Evolutionary conservation across 2,113 vertebrate species (phyloP).

Genomic region (Pachyramphus minor): DNA sequence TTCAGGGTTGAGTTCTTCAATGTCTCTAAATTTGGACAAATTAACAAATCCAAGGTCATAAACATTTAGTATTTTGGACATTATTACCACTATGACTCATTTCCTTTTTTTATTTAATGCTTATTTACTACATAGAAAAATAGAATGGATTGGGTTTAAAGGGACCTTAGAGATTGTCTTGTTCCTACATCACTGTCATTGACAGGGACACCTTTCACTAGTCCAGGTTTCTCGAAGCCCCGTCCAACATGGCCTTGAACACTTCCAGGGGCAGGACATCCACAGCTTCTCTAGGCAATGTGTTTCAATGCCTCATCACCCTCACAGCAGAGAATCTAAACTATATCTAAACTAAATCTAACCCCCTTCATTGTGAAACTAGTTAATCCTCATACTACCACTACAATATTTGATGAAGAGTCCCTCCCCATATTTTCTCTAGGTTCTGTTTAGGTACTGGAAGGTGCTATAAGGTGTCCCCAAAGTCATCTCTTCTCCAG

Average conservation of each 20-base stretch:
- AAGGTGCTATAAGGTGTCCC: background rate
- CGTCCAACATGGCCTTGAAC: background rate
- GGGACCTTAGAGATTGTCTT: background rate
- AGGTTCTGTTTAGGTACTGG: background rate
- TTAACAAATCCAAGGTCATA: background rate
- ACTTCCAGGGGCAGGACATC: background rate
- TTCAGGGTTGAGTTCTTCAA: background rate
- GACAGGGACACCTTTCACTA: background rate
- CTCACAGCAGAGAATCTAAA: background rate
- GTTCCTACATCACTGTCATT: rapidly evolving
- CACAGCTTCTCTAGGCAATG: background rate
- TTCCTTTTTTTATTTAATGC: background rate
- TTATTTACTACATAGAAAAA: background rate
- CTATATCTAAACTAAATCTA: background rate
- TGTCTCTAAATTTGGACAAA: background rate
- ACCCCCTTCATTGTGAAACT: background rate
- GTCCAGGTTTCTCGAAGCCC: background rate
- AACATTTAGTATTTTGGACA: background rate
- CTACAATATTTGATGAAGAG: background rate
- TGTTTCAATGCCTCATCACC: background rate
- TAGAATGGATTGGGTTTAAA: background rate
- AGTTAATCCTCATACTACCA: background rate
- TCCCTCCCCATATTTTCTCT: background rate
- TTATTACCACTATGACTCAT: background rate
- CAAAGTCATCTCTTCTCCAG: background rate